Base-by-base conservation (phyloP, 2,797 vertebrate genomes). In the Vespertilio murinus region DNA sequence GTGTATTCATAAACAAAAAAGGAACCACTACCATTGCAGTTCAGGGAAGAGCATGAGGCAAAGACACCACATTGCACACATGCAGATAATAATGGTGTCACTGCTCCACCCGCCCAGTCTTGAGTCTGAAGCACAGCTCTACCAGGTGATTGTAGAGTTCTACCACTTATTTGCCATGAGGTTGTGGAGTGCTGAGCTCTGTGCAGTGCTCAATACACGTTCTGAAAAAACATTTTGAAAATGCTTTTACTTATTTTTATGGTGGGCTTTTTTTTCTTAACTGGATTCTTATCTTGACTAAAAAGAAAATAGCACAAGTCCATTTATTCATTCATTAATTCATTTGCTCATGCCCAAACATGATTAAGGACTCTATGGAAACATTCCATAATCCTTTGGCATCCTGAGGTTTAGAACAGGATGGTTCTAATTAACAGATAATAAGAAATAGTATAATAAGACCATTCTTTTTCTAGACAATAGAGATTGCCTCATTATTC, bases 231-330 rank as follows among this genome's bases (percentile, higher is more conserved):
- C n/a, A 52, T 35, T 70, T 40, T 40, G 28, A 84, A 61, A 82
- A 80, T 11, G 45, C 38, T 69, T 86, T 92, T 69, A 80, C 47
- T 85, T 23, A 45, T 78, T 18, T 33, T n/a, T 71, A 59, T 83
- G 59, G 22, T 67, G 10, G 28, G 10, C 10, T 65, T 70, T 45
- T 45, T 14, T 2, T 3, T 4, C 13, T 40, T 17, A 90, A 17
- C 13, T 47, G 25, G 47, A 94, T 59, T 94, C 91, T 93, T 83
- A 88, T 11, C 59, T 35, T 82, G 25, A 75, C 73, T 90, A 67
- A 91, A 88, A 92, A 86, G 28, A 73, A 94, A 91, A 82, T 35
- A 54, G 54, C 35, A 82, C 9, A 82, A 61, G 85, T 78, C 35
- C 35, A 70, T 22, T 45, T 47, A 74, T 16, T 54, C 16, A 61